Base-by-base conservation (phyloP, 2,797 vertebrate species). In the Gambelia wislizenii region DNA sequence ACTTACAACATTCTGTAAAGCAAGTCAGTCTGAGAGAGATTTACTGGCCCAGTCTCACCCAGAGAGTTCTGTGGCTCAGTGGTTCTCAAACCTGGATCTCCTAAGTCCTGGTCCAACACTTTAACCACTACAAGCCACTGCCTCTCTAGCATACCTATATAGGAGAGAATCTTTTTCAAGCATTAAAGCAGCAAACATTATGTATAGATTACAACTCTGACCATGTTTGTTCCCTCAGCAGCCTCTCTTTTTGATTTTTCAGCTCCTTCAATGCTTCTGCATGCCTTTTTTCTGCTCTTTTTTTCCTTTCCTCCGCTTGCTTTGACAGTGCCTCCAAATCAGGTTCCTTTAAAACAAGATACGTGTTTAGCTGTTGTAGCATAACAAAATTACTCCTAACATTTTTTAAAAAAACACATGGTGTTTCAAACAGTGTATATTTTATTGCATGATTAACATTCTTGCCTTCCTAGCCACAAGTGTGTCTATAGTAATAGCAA, bases 181-280 rank as follows among this genome's bases (percentile, higher is more conserved):
- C 1, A 10, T 59, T 59, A 1, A 59, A 18, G 85, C 42, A 91
- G 0, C 1, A 54, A 42, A 90, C 20, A 54, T 27, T 44, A 6
- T 13, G n/a, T 10, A 3, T 0, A 86, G 25, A 0, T 13, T 84
- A 84, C 0, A 78, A 70, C 2, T 83, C 80, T 92, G 92, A 99
- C 99, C 97, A 95, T 84, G 90, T 95, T 91, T 98, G 97, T n/a
- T 96, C 97, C 93, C 92, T 95, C 30, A 95, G 91, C 20, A 97
- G 91, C 86, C 96, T 96, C 83, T 98, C 97, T 92, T 94, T 98
- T 88, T 98, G 97, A 2, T 95, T 95, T 93, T 98, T 98, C 84
- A 99, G 97, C 81, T 98, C 96, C 93, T 96, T 98, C 80, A 99
- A 94, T 9, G 99, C 99, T 91, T 98, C 97, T 89, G 95, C 95